These are phyloP conservation scores for Dexiosoma caninum DNA, from an alignment of 2,888 invertebrate genomes.

Conservation along the genomic window DNA sequence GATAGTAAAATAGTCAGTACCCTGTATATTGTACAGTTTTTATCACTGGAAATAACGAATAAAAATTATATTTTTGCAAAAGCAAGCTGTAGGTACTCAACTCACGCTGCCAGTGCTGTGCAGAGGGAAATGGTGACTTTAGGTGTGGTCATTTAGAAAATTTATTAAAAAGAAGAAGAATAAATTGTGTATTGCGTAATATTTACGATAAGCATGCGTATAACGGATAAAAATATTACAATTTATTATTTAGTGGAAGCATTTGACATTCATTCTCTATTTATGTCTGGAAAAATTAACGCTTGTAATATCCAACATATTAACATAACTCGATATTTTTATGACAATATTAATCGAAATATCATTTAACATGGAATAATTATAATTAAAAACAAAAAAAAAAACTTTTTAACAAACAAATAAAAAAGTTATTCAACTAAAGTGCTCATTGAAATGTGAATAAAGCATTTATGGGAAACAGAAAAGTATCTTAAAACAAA, in stretches of 20 bases:
- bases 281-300: background rate
- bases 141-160: too few species aligned
- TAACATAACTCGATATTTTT: conserved; percentile 1
- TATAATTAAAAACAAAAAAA: conserved; percentile 20
- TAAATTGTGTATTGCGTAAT: too few species aligned
- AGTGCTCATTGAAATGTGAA: conserved; percentile 11
- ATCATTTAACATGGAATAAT: conserved; percentile 26
- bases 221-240: too few species aligned
- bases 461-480: conserved; percentile 28
- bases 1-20: too few species aligned
- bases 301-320: background rate
- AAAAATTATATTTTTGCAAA: too few species aligned
- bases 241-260: background rate
- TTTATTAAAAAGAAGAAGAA: too few species aligned
- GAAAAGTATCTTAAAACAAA: background rate
- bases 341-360: conserved; percentile 27
- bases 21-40: too few species aligned
- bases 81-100: too few species aligned
- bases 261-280: background rate
- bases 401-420: background rate
- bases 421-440: background rate
- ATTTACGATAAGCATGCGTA: too few species aligned
- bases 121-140: too few species aligned
- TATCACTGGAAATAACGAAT: too few species aligned
- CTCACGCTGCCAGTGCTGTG: too few species aligned